Base-by-base conservation (phyloP, 2,888 invertebrate species). In the Ennomos fuscantarius region DNA sequence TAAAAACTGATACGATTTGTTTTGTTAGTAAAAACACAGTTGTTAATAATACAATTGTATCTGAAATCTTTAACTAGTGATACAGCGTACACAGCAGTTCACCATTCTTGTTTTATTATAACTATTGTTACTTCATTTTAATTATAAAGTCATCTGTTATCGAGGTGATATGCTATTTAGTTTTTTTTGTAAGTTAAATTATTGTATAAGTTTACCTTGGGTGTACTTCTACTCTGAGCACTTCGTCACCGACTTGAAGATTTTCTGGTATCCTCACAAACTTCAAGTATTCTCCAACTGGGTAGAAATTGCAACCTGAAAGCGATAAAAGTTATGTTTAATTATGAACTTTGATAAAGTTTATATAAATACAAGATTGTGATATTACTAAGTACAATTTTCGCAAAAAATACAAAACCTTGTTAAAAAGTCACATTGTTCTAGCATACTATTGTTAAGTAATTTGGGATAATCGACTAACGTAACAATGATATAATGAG, bases 211-310 rank as follows among this genome's bases (percentile, higher is more conserved):
- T 24, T 63, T 82, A 93, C 81, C 96, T 94, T 8, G 97, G 97
- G 90, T 96, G 95, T n/a, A 97, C 97, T 87, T 97, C 96, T 8
- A 97, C 93, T 63, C 93, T 93, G 31, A 97, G 89, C 9, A 97
- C 95, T 82, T 97, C 96, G 51, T 95, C 95, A 9, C 97, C 97
- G 1, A 96, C 94, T 57, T 92, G 91, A 8, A 96, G 88, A 82
- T 96, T 96, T 83, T 97, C 97, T 8, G 97, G 96, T 65, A 97
- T 95, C 68, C 97, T 93, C 58, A 97, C 96, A 77, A 97, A 97
- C 72, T 96, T 94, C 63, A 97, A 90, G 73, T 97, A 97, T 83
- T 97, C 97, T 35, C 96, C 96, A 1, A 94, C 92, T 8, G 97
- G 96, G 78, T 96, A 96, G 87, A 97, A 97, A 78, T 96, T 96